These are phyloP conservation scores for Phoenicopterus ruber DNA, from an alignment of 2,113 vertebrate species.

Conservation along the genomic window DNA sequence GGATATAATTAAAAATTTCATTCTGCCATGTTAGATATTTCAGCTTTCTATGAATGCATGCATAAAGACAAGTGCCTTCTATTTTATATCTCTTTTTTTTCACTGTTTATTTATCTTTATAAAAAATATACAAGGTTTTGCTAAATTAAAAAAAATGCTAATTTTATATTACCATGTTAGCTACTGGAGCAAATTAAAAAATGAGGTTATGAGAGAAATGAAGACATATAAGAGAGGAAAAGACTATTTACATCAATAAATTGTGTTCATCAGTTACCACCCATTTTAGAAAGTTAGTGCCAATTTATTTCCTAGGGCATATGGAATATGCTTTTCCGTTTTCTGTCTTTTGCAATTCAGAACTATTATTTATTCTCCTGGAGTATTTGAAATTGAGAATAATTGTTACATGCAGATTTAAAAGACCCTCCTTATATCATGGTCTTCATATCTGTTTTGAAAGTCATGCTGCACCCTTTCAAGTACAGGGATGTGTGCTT, in stretches of 20 bases:
- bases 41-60: neutral
- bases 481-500: neutral
- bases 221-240: neutral
- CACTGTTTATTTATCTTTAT: neutral
- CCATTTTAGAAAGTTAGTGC: neutral
- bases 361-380: neutral
- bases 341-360: neutral
- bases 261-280: neutral
- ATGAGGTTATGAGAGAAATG: neutral
- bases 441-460: neutral
- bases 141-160: neutral
- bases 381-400: neutral
- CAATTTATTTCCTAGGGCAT: neutral
- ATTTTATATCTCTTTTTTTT: neutral
- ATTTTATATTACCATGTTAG: neutral
- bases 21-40: neutral
- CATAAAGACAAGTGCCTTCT: neutral
- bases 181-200: neutral
- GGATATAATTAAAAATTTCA: neutral
- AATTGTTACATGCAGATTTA: neutral
- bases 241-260: neutral
- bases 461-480: neutral
- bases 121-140: neutral
- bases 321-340: neutral
- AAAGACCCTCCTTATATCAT: neutral